A percentile compares a stretch with the other conserved stretches of the same genome.
These are phyloP conservation scores for Archips crataeganus DNA, from an alignment of 2,888 invertebrate species.

Conservation along the genomic window DNA sequence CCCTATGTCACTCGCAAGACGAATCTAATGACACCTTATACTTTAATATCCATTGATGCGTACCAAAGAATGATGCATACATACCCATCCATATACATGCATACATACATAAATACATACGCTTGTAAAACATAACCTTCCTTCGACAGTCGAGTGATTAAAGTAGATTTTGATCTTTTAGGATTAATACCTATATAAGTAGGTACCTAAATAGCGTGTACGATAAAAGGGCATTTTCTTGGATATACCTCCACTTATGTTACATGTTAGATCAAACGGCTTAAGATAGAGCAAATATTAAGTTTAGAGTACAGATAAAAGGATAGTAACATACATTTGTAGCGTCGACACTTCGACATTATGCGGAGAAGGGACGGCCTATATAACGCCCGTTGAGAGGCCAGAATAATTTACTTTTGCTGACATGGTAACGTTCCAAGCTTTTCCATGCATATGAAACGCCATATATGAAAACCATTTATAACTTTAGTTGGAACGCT, in stretches of 20 bases:
- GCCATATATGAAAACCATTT: neutral
- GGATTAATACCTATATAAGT: too few relatives aligned
- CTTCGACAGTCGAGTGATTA: too few relatives aligned
- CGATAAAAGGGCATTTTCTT: neutral
- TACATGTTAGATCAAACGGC: neutral
- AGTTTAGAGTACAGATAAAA: neutral
- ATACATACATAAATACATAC: too few relatives aligned
- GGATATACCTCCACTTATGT: neutral
- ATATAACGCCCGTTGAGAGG: constrained; percentile 4
- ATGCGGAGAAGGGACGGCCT: constrained; percentile 18
- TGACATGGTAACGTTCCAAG: constrained; percentile 1
- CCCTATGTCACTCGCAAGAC: too few relatives aligned
- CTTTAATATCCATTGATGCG: too few relatives aligned
- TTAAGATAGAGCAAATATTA: neutral
- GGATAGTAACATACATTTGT: constrained; percentile 6
- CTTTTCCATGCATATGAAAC: constrained; percentile 8
- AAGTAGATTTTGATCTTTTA: too few relatives aligned
- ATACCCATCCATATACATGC: too few relatives aligned
- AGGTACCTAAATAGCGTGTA: too few relatives aligned
- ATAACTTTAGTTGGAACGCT: neutral
- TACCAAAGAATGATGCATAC: too few relatives aligned
- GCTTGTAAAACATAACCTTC: too few relatives aligned
- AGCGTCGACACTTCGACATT: constrained; percentile 3
- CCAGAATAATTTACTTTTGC: constrained; percentile 28
- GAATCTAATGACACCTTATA: too few relatives aligned